Evolutionary conservation across 1,140 invertebrate genomes (phyloP).

Genomic region (Xylocopa sonorina): DNA sequence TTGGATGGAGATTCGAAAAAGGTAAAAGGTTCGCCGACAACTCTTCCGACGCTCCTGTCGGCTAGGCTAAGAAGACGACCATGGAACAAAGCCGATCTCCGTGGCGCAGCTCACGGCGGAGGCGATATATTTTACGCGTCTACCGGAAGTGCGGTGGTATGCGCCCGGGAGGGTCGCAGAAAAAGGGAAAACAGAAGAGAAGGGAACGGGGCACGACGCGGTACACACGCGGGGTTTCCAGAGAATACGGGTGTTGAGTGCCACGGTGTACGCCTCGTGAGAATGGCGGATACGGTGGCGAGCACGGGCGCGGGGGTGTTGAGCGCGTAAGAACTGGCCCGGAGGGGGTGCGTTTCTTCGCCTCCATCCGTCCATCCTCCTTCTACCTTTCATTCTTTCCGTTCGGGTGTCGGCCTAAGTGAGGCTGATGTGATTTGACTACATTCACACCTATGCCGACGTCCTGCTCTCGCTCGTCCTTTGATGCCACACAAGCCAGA

Average conservation of each 20-base stretch:
- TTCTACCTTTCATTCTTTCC: conserved; percentile 40
- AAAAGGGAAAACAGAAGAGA: conserved; percentile 44
- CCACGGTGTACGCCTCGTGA: conserved; percentile 49
- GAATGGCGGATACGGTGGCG: conserved; percentile 47
- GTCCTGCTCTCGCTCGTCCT: conserved; percentile 55
- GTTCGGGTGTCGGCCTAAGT: conserved; percentile 55
- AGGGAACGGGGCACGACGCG: conserved; percentile 34
- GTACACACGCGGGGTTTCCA: conserved; percentile 59
- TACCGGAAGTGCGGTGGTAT: conserved; percentile 69
- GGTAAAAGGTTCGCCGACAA: conserved; percentile 51
- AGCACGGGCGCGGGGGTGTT: background rate
- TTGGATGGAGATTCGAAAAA: conserved; percentile 47
- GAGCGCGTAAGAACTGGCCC: conserved; percentile 29
- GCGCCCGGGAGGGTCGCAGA: conserved; percentile 49
- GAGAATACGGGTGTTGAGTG: conserved; percentile 30
- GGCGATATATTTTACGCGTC: conserved; percentile 66
- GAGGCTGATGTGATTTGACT: conserved; percentile 75
- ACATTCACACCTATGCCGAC: conserved; percentile 72
- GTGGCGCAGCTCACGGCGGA: conserved; percentile 13
- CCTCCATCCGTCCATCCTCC: conserved; percentile 33
- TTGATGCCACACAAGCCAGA: conserved; percentile 43
- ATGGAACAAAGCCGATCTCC: conserved; percentile 53
- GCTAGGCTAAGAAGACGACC: conserved; percentile 45
- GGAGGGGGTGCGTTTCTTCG: conserved; percentile 38
- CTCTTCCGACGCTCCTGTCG: conserved; percentile 33